phyloP scores from a whole-genome alignment of 1,140 invertebrate genomes.

The Nebria ingens region DNA sequence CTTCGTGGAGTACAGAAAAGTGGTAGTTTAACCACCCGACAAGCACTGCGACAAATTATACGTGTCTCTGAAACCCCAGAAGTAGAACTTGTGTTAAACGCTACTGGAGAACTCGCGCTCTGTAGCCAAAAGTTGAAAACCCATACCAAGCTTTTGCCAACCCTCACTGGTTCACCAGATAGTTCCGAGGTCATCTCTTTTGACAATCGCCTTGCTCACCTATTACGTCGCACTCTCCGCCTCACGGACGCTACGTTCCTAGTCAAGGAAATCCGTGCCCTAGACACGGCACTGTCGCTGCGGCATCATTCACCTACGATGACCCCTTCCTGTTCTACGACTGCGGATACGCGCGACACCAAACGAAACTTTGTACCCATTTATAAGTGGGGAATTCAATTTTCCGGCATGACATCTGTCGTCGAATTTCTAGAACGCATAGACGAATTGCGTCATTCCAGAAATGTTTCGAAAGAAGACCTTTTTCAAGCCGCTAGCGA shows the following conservation, averaged over 20 bases:
- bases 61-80: no score
- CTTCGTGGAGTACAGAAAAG: no score
- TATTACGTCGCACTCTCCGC: no score
- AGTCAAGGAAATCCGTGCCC: not conserved
- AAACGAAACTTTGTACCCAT: not conserved
- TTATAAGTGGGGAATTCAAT: not conserved
- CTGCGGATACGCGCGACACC: not conserved
- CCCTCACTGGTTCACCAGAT: no score
- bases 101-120: no score
- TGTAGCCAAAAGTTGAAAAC: no score
- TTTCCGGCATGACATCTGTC: not conserved
- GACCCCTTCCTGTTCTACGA: not conserved
- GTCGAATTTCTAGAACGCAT: not conserved
- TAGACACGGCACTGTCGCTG: not conserved
- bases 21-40: no score
- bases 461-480: not conserved
- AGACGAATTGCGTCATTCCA: not conserved
- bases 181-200: no score
- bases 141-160: no score
- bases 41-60: no score
- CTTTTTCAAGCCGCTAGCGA: not conserved
- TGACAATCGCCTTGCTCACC: no score
- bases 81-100: no score
- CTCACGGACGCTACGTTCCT: not conserved
- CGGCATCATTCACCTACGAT: not conserved